A percentile compares a stretch with the other conserved stretches of the same genome.
Conservation (phyloP, 2,888 invertebrate species). For the Galeopsomyia nigrocyanea region DNA sequence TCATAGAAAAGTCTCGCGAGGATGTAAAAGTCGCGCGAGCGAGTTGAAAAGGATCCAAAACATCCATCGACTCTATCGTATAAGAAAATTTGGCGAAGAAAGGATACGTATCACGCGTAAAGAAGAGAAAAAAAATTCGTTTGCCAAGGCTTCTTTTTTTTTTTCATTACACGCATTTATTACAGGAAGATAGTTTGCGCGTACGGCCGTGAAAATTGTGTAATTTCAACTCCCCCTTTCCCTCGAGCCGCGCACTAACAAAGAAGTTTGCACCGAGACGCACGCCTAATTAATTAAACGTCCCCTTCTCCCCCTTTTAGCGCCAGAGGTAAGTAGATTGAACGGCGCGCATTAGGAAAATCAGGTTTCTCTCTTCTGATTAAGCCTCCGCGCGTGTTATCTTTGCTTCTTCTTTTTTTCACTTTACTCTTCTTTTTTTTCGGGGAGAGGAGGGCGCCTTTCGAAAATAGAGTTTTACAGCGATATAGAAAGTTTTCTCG, state of each 20-base stretch:
- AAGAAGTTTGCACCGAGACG: no score
- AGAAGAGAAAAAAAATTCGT: no score
- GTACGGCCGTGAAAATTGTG: slow-evolving; percentile 36
- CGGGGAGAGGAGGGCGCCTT: no score
- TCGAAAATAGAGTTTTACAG: no score
- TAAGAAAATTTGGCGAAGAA: no score
- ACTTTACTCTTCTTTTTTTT: background rate
- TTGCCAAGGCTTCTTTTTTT: slow-evolving; percentile 5
- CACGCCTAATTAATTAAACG: slow-evolving; percentile 36
- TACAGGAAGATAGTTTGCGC: background rate
- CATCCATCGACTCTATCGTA: no score
- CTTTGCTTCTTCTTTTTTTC: background rate
- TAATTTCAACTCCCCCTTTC: slow-evolving; percentile 9
- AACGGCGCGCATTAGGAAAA: slow-evolving; percentile 42
- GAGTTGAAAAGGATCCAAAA: no score
- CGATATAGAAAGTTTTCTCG: slow-evolving; percentile 18
- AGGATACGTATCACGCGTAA: no score
- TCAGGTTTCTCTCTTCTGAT: slow-evolving; percentile 21
- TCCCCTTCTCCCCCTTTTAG: slow-evolving; percentile 7
- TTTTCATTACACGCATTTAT: no score
- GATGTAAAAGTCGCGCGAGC: no score
- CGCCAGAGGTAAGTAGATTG: slow-evolving; percentile 31
- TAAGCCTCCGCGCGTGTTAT: background rate
- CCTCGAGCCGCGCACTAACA: no score
- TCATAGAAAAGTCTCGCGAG: no score